Evolutionary conservation across 1,140 invertebrate genomes (phyloP), one percentile per base, ranked within the genome.

Genomic region (Pogonomyrmex californicus): DNA sequence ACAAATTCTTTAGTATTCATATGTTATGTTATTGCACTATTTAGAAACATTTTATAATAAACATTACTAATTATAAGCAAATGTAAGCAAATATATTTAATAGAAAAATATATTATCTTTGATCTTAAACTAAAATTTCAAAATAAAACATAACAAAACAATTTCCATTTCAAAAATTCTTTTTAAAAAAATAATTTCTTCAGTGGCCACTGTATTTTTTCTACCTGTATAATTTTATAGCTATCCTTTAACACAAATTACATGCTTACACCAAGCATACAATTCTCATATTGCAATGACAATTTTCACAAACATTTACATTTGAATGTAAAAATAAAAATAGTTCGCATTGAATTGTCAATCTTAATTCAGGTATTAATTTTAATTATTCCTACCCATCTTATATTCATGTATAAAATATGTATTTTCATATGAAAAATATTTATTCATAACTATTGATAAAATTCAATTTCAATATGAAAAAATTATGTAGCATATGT

Each of bases 81-180:
- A 23, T 23, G 23, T 23, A 23, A 23, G 23, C 23, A 23, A 23
- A 23, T 23, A 23, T 23, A 23, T 23, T 23, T 23, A 23, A 23
- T 23, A 23, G 23, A 23, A 23, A 23, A 23, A 23, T 23, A 23
- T 23, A 23, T 23, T 23, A 23, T 23, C 23, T 23, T 23, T 23
- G 23, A 23, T 23, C 23, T 23, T 23, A 23, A 23, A 23, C 23
- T 0, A 23, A 23, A 23, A 23, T 23, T 23, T 23, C 23, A 23
- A 23, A 23, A 23, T 23, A 23, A 23, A 23, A 23, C 23, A 23
- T 23, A 23, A 23, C 23, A 23, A 23, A 23, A 23, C 23, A 23
- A 23, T 56, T 66, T 44, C 51, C n/a, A 63, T 78, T 73, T 88
- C 86, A 86, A 33, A 86, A 86, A 41, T 23, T 36, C 4, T 49